Evolutionary conservation across 2,888 invertebrate genomes (phyloP).

Genomic region (Pasiphila rectangulata): DNA sequence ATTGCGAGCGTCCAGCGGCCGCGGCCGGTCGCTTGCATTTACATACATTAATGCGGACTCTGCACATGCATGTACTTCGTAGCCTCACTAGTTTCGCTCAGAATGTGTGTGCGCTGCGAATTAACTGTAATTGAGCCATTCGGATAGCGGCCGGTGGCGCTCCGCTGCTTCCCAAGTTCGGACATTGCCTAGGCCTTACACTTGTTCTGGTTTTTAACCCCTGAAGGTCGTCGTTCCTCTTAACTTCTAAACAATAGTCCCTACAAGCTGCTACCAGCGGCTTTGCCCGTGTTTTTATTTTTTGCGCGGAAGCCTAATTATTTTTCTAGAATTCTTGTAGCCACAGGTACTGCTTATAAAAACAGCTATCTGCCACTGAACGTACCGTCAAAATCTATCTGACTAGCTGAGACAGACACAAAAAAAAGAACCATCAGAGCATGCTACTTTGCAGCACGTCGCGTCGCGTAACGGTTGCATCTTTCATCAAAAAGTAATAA

Average conservation of each 20-base stretch:
- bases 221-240: too few relatives aligned
- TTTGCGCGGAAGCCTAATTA: too few relatives aligned
- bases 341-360: too few relatives aligned
- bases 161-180: slow-evolving; percentile 60
- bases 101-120: slow-evolving; percentile 78
- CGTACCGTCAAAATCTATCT: too few relatives aligned
- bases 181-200: slow-evolving; percentile 35
- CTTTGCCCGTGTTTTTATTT: too few relatives aligned
- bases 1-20: slow-evolving; percentile 73
- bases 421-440: background rate
- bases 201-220: slow-evolving; percentile 11
- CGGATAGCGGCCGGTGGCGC: slow-evolving; percentile 67
- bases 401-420: too few relatives aligned
- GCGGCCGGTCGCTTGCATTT: slow-evolving; percentile 78
- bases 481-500: slow-evolving; percentile 41
- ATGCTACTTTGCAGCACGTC: slow-evolving; percentile 22
- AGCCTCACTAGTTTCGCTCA: slow-evolving; percentile 41
- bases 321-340: too few relatives aligned
- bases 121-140: slow-evolving; percentile 81
- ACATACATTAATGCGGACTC: slow-evolving; percentile 77
- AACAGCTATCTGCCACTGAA: too few relatives aligned
- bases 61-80: slow-evolving; percentile 69
- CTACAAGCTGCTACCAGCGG: too few relatives aligned
- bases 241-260: too few relatives aligned
- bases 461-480: slow-evolving; percentile 34